Percentiles rank a stretch among this genome's conserved stretches.
These are phyloP conservation scores for Phrynocephalus guinanensis DNA, from an alignment of 2,797 vertebrate genomes.

Conservation along the genomic window DNA sequence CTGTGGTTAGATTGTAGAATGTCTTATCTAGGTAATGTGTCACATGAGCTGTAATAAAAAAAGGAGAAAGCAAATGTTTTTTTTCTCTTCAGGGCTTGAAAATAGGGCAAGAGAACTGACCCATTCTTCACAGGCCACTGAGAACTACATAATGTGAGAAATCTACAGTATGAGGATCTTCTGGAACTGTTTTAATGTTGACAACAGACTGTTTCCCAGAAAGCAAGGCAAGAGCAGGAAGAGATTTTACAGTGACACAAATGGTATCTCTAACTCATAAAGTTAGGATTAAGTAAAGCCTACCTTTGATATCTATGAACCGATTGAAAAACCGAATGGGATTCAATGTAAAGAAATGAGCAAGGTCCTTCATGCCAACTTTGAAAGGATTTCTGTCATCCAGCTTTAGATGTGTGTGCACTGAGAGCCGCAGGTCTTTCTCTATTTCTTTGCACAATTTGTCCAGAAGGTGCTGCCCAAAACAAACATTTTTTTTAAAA, in stretches of 20 bases:
- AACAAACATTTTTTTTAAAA: background rate
- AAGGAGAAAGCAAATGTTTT: background rate
- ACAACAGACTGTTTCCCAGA: background rate
- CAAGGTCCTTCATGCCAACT: slow-evolving; percentile 97
- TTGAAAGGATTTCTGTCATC: slow-evolving; percentile 98
- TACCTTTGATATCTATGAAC: slow-evolving; percentile 98
- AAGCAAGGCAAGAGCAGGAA: slow-evolving; percentile 8
- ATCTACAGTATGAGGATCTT: background rate
- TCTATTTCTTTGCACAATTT: slow-evolving; percentile 99
- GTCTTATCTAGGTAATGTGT: slow-evolving; percentile 99
- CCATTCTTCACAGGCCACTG: background rate
- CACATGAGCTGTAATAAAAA: slow-evolving; percentile 85
- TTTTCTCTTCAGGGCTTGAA: background rate
- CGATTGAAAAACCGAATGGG: slow-evolving; percentile 97
- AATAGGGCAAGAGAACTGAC: background rate
- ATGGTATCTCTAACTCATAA: background rate
- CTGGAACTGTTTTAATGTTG: background rate
- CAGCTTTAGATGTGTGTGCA: slow-evolving; percentile 96
- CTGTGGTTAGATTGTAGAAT: slow-evolving; percentile 97
- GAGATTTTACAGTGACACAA: background rate
- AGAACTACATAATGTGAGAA: slow-evolving; percentile 4
- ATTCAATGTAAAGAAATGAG: slow-evolving; percentile 95
- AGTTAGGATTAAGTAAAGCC: slow-evolving; percentile 7
- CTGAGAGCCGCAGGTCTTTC: slow-evolving; percentile 96
- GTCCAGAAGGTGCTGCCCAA: slow-evolving; percentile 89